Evolutionary conservation across 2,113 vertebrate genomes (phyloP), one percentile per base, ranked within the genome.

Genomic region (Tachysurus vachellii): DNA sequence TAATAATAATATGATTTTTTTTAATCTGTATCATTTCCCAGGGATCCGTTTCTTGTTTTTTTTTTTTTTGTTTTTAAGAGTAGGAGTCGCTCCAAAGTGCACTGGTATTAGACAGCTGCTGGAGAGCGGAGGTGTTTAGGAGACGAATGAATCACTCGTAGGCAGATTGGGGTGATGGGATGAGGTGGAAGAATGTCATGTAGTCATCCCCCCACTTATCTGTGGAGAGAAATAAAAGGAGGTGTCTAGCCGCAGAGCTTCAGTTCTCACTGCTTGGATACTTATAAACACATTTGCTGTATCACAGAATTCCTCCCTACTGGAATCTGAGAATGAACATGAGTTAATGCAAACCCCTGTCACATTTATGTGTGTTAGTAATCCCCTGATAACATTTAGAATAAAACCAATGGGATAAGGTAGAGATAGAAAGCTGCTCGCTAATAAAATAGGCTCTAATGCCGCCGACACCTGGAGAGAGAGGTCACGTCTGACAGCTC

Each of bases 251-350:
- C 54, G 3, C 28, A 2, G 28, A 28, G n/a, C 82, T 71, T 79
- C 68, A 61, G 66, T 84, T 83, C 82, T 82, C 68, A 85, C 75
- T 61, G 68, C 85, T 61, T 75, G 71, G 31, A 86, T 57, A 80
- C 50, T 82, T 31, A 14, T 13, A 89, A 82, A 83, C 75, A 86
- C 88, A 87, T 85, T 84, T 89, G 88, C 66, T 71, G 42, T 80
- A 81, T 85, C 57, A 87, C 53, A 57, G 75, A 83, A 26, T 82
- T 62, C 84, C 88, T 89, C 86, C 87, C 88, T 86, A 59, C 66
- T 71, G 82, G 66, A 80, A 77, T 71, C 77, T 56, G 64, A 64
- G 62, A 81, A 83, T 64, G 31, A 57, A 47, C 62, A 86, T 87
- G 86, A 88, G 85, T 85, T 84, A 83, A 84, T 87, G 85, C 75